Conservation (phyloP, 2,888 invertebrate species). For the Pandemis corylana region DNA sequence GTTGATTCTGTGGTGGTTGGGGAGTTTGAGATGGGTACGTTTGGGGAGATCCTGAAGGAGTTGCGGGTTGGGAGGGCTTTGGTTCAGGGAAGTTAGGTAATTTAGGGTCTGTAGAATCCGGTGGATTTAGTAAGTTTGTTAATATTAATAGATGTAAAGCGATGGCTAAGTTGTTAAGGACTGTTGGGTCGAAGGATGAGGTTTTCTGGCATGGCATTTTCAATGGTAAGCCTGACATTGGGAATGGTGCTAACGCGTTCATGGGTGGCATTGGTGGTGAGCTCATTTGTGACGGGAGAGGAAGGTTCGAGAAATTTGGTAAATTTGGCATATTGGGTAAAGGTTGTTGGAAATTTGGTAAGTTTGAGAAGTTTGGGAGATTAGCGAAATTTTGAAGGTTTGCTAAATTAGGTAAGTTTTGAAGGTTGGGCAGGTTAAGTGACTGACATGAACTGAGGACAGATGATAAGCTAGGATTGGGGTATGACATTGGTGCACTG, state of each 20-base stretch:
- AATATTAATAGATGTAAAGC: conserved; percentile 71
- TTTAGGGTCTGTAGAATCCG: conserved; percentile 45
- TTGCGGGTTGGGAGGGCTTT: conserved; percentile 6
- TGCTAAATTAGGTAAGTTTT: conserved; percentile 16
- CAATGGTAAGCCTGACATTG: not conserved
- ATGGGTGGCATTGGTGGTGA: conserved; percentile 5
- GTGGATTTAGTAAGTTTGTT: conserved; percentile 66
- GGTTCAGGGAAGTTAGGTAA: conserved; percentile 36
- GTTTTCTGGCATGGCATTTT: not conserved
- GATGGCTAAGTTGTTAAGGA: conserved; percentile 73
- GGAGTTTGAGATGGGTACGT: conserved; percentile 1
- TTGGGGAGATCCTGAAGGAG: conserved; percentile 18
- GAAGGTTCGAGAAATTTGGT: conserved; percentile 4
- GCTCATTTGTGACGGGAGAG: not conserved
- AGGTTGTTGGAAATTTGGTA: not conserved
- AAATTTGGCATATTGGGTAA: not conserved
- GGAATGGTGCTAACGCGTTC: not conserved
- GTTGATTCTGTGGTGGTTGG: conserved; percentile 3
- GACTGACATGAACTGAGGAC: conserved; percentile 20
- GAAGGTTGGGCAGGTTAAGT: conserved; percentile 14
- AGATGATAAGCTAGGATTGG: conserved; percentile 13
- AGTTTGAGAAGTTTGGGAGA: not conserved
- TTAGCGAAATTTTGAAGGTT: conserved; percentile 8
- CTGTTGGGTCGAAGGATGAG: conserved; percentile 56
- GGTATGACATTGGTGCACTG: conserved; percentile 23